These are phyloP conservation scores for Coendou prehensilis DNA, from an alignment of 2,797 vertebrate genomes.

Conservation along the genomic window DNA sequence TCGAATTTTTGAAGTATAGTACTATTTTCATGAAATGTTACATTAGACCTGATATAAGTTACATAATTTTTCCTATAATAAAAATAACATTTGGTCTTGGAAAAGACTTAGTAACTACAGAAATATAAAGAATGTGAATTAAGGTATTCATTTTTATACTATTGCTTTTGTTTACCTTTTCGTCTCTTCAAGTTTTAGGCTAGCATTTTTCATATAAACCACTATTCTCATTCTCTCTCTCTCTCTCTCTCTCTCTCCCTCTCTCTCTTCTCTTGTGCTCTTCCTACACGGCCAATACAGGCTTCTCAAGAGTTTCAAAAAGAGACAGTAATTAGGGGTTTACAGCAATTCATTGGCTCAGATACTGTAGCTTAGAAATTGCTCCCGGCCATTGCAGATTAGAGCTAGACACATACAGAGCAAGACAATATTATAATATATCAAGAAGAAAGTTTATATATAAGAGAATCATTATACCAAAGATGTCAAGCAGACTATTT, in stretches of 20 bases:
- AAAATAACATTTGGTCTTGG: conserved; percentile 3
- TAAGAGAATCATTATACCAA: not conserved
- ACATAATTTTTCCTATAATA: not conserved
- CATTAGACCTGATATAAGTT: not conserved
- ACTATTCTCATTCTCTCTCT: not conserved
- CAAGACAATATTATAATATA: not conserved
- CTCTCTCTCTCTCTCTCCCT: not conserved
- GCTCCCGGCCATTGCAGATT: not conserved
- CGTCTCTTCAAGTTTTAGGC: not conserved
- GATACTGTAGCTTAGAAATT: conserved; percentile 29
- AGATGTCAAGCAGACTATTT: not conserved
- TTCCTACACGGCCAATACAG: not conserved
- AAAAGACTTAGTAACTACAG: conserved; percentile 35
- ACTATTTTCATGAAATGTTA: not conserved
- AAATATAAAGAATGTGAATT: conserved; percentile 15
- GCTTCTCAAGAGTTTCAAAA: not conserved
- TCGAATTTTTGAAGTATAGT: not conserved
- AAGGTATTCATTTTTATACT: not conserved
- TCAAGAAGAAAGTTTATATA: not conserved
- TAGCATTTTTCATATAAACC: not conserved
- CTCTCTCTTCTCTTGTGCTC: not conserved
- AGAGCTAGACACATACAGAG: not conserved
- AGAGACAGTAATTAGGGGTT: not conserved
- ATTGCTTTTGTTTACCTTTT: not conserved
- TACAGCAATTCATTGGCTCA: not conserved